phyloP scores from a whole-genome alignment of 23 tunicate genomes.

The Clavelina lepadiformis region DNA sequence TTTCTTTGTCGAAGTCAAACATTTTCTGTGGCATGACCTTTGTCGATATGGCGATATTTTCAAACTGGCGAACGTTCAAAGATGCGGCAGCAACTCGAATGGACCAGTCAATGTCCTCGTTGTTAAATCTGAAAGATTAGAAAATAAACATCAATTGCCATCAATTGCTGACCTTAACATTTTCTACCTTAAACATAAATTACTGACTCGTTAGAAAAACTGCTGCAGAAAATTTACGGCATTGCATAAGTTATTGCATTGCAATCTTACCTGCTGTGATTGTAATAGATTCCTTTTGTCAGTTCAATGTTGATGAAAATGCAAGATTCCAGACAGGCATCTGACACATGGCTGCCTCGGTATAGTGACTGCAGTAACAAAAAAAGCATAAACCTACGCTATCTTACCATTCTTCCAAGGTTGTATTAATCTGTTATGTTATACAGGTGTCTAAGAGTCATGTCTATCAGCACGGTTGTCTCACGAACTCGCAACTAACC shows the following conservation, averaged over 20 bases:
- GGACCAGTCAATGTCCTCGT: conserved; percentile 73
- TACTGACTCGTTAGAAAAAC: background rate
- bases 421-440: too few species aligned
- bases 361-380: too few species aligned
- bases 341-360: conserved; percentile 3
- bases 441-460: too few species aligned
- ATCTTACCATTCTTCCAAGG: too few species aligned
- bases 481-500: too few species aligned
- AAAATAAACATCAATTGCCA: background rate
- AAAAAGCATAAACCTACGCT: too few species aligned
- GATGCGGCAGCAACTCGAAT: conserved; percentile 45
- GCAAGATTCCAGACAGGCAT: conserved; percentile 19
- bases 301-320: conserved; percentile 7
- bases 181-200: background rate
- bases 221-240: too few species aligned
- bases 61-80: conserved; percentile 28
- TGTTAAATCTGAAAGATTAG: conserved; percentile 19
- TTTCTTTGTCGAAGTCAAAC: background rate
- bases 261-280: conserved; percentile 29
- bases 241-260: too few species aligned
- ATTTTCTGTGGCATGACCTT: background rate
- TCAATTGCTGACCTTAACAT: background rate
- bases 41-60: conserved; percentile 47
- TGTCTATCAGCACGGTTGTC: too few species aligned
- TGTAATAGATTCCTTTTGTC: conserved; percentile 12